These are phyloP conservation scores for Diadema setosum DNA, from an alignment of 35 echinoderm and acorn worm genomes.

Conservation along the genomic window DNA sequence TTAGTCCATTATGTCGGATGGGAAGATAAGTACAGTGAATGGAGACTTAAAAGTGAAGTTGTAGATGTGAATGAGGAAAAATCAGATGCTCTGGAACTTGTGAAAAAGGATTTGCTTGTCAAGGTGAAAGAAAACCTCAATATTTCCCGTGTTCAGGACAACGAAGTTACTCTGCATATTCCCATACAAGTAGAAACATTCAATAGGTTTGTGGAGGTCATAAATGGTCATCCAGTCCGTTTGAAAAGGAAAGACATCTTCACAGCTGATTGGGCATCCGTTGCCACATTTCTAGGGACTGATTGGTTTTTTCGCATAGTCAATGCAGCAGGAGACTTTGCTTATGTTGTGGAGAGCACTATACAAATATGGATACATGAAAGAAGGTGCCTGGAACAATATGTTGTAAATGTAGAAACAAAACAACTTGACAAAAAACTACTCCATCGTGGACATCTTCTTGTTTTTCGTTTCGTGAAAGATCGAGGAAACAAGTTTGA, in stretches of 20 bases:
- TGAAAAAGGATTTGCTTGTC: conserved; percentile 3
- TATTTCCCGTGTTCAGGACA: not conserved
- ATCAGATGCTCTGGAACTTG: not conserved
- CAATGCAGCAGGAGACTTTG: conserved; percentile 33
- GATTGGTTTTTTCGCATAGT: conserved; percentile 13
- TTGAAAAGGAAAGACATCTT: not conserved
- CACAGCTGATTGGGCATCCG: not conserved
- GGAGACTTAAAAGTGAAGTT: not conserved
- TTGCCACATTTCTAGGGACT: not conserved
- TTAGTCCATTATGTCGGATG: conserved; percentile 28
- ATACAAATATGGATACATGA: conserved; percentile 45
- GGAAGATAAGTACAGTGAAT: conserved; percentile 10
- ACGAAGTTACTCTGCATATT: conserved; percentile 13
- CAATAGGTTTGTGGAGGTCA: not conserved
- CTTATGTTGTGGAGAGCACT: conserved; percentile 33
- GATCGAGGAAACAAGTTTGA: not conserved
- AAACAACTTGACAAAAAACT: not conserved
- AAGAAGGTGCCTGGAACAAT: conserved; percentile 25
- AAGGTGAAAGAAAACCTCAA: conserved; percentile 32
- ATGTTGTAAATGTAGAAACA: not conserved
- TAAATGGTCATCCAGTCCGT: not conserved
- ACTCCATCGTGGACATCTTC: conserved; percentile 10
- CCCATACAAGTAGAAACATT: conserved; percentile 23
- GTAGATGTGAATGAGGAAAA: conserved; percentile 10
- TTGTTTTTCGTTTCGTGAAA: conserved; percentile 42